Conservation (phyloP, 2,113 vertebrate genomes). For the Bubo scandiacus region DNA sequence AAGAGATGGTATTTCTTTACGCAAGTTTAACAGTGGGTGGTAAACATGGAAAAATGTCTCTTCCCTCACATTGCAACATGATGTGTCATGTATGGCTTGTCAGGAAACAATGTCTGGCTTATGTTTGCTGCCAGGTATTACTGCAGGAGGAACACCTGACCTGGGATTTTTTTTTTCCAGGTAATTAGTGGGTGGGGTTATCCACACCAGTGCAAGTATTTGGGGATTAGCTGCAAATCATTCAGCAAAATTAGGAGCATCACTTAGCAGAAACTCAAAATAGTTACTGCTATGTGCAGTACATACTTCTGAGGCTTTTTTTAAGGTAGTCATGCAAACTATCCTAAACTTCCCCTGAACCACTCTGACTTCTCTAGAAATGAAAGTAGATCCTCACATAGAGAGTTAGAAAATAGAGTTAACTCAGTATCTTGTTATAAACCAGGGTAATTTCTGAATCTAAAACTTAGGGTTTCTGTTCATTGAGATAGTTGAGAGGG, state of each 20-base stretch:
- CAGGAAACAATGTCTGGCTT: constrained; percentile 20
- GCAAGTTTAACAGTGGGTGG: not conserved
- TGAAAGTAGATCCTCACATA: not conserved
- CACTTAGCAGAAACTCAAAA: not conserved
- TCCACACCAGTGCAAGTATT: constrained; percentile 1
- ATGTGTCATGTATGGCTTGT: not conserved
- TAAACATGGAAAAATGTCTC: constrained; percentile 8
- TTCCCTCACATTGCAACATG: not conserved
- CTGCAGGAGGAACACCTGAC: not conserved
- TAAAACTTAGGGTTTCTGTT: not conserved
- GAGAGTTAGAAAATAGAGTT: not conserved
- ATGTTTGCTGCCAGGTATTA: constrained; percentile 13
- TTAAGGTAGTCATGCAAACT: not conserved
- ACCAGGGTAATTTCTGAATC: not conserved
- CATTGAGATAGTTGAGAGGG: not conserved
- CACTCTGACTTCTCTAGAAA: not conserved
- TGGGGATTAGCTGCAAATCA: constrained; percentile 21
- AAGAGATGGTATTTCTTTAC: not conserved
- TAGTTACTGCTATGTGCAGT: not conserved
- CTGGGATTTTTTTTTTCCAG: not conserved
- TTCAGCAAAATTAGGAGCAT: not conserved
- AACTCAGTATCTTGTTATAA: not conserved
- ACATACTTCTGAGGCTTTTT: not conserved
- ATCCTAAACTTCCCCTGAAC: not conserved
- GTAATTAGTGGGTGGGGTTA: constrained; percentile 11